Conservation (phyloP, 1,140 invertebrate species). For the Megalopta genalis region DNA sequence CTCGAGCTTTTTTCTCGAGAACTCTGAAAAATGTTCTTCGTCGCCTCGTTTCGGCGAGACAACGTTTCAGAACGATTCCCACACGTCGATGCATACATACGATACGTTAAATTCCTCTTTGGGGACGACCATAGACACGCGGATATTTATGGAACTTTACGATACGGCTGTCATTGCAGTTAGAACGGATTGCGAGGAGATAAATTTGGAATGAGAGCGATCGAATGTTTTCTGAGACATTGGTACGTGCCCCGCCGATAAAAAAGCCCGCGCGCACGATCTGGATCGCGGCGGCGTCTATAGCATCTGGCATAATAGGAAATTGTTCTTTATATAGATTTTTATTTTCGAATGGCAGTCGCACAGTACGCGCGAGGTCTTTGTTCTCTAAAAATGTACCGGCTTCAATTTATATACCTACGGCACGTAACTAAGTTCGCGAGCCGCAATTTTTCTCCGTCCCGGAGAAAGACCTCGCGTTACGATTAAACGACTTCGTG, state of each 20-base stretch:
- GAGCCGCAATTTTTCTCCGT: too few species aligned
- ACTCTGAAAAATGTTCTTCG: not conserved
- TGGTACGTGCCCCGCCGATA: not conserved
- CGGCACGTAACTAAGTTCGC: too few species aligned
- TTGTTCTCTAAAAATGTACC: not conserved
- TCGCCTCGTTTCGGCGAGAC: too few species aligned
- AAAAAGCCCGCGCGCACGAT: not conserved
- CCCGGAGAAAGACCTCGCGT: too few species aligned
- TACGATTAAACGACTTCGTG: too few species aligned
- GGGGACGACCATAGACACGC: constrained; percentile 39
- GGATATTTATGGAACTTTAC: constrained; percentile 11
- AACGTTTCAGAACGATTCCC: too few species aligned
- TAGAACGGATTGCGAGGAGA: not conserved
- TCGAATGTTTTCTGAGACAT: constrained; percentile 1
- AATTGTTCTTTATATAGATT: constrained; percentile 11
- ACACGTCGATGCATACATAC: too few species aligned
- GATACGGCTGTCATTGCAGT: not conserved
- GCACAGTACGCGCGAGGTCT: not conserved
- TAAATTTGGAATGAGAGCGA: constrained; percentile 17
- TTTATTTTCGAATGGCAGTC: constrained; percentile 5
- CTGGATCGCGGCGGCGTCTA: not conserved
- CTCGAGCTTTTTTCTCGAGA: too few species aligned
- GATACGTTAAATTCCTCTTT: constrained; percentile 36
- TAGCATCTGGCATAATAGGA: not conserved
- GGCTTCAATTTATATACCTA: not conserved